A percentile compares a stretch with the other conserved stretches of the same genome.
These are phyloP conservation scores for Venustoraphidia nigricollis DNA, from an alignment of 2,888 invertebrate species.

Conservation along the genomic window DNA sequence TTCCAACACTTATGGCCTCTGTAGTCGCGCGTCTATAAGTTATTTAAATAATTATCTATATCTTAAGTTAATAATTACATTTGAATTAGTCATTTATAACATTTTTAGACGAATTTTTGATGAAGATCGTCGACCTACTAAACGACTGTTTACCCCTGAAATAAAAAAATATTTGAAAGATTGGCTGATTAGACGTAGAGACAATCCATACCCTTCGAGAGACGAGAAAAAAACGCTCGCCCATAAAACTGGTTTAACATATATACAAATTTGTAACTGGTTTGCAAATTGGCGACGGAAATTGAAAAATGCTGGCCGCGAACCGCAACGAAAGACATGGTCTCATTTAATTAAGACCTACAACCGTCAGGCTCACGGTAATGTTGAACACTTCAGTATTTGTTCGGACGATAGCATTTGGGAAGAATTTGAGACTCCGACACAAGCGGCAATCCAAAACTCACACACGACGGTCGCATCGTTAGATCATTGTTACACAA, in stretches of 20 bases:
- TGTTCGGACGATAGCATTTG: constrained; percentile 66
- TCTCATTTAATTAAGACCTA: constrained; percentile 55
- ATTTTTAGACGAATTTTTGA: constrained; percentile 35
- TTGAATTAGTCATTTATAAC: no score
- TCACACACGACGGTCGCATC: constrained; percentile 6
- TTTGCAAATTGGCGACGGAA: constrained; percentile 73
- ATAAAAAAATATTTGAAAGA: constrained; percentile 63
- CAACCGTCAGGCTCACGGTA: constrained; percentile 58
- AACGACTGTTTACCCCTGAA: constrained; percentile 63
- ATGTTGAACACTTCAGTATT: constrained; percentile 67
- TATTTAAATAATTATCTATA: no score
- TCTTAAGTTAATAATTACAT: no score
- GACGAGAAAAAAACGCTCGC: constrained; percentile 62
- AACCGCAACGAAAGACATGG: constrained; percentile 55
- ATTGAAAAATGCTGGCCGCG: constrained; percentile 56
- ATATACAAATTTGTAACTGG: constrained; percentile 69
- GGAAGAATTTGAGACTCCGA: constrained; percentile 42
- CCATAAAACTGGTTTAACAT: constrained; percentile 58
- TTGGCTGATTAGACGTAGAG: constrained; percentile 58
- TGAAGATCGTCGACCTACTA: constrained; percentile 47
- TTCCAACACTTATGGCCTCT: no score
- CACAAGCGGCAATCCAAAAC: constrained; percentile 3
- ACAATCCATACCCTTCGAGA: constrained; percentile 64
- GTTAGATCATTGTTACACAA: constrained; percentile 23
- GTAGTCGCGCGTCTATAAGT: no score